phyloP scores from a whole-genome alignment of 2,797 vertebrate genomes.

The Thalassophryne amazonica region DNA sequence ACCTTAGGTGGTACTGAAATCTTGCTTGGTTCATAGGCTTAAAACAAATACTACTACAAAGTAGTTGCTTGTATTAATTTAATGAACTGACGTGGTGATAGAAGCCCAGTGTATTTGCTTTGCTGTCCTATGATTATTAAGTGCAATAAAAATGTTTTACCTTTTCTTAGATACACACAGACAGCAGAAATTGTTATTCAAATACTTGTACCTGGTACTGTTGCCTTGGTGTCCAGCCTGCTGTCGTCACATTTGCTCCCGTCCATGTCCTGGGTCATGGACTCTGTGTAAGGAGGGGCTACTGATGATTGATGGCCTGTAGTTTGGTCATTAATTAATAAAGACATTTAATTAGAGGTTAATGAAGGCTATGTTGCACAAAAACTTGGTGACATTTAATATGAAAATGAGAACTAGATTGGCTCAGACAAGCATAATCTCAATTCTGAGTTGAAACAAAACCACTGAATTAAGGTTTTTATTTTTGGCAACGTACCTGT shows the following conservation, averaged over 20 bases:
- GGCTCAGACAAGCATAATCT: neutral
- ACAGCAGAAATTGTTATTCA: constrained; percentile 79
- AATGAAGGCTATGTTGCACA: constrained; percentile 46
- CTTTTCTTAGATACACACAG: neutral
- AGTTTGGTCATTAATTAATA: constrained; percentile 66
- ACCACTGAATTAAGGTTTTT: constrained; percentile 6
- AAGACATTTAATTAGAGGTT: constrained; percentile 65
- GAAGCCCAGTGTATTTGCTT: neutral
- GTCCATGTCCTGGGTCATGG: constrained; percentile 93
- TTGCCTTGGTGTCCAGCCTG: constrained; percentile 82
- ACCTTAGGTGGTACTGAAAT: too few species aligned
- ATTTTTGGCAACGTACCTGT: constrained; percentile 43
- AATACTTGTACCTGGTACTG: constrained; percentile 91
- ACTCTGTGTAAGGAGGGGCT: constrained; percentile 85
- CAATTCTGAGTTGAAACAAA: constrained; percentile 6
- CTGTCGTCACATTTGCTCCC: constrained; percentile 74
- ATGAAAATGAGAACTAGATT: constrained; percentile 42
- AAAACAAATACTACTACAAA: neutral
- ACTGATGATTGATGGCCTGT: constrained; percentile 82
- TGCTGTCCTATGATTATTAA: neutral
- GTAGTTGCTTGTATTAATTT: constrained; percentile 7
- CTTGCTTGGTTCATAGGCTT: too few species aligned
- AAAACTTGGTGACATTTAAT: constrained; percentile 55
- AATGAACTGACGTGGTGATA: too few species aligned
- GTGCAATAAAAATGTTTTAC: neutral